A percentile compares a stretch with the other conserved stretches of the same genome.
These are phyloP conservation scores for Microplitis mediator DNA, from an alignment of 1,140 invertebrate genomes.

Conservation along the genomic window DNA sequence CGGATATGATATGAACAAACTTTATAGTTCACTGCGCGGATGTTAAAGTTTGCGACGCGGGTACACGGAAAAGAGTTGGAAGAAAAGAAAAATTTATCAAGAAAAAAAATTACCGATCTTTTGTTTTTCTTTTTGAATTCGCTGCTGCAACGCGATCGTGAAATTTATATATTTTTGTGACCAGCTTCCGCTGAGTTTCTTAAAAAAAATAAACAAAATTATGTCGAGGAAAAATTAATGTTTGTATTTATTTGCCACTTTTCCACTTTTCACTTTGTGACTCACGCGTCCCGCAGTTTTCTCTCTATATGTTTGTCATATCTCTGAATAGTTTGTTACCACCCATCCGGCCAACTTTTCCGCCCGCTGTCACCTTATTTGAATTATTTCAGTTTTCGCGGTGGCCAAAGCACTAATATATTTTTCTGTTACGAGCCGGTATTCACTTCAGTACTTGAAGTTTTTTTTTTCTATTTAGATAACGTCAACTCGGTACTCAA, in stretches of 20 bases:
- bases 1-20: background rate
- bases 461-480: constrained; percentile 8
- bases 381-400: constrained; percentile 19
- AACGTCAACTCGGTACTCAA: background rate
- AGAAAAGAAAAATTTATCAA: background rate
- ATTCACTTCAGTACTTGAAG: background rate
- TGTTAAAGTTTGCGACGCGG: background rate
- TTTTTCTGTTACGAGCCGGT: background rate
- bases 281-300: background rate
- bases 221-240: too few relatives aligned
- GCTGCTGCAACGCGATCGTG: too few relatives aligned
- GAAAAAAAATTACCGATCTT: background rate
- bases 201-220: too few relatives aligned
- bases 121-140: too few relatives aligned
- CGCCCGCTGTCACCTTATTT: background rate
- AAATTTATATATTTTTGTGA: too few relatives aligned
- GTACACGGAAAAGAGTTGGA: background rate
- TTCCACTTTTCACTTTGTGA: too few relatives aligned
- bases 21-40: background rate
- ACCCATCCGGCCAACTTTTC: constrained; percentile 9
- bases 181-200: too few relatives aligned
- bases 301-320: background rate
- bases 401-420: constrained; percentile 12
- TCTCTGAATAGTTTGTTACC: background rate
- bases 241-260: too few relatives aligned